Base-by-base conservation (phyloP, 2,797 vertebrate species). In the Momotus momota region DNA sequence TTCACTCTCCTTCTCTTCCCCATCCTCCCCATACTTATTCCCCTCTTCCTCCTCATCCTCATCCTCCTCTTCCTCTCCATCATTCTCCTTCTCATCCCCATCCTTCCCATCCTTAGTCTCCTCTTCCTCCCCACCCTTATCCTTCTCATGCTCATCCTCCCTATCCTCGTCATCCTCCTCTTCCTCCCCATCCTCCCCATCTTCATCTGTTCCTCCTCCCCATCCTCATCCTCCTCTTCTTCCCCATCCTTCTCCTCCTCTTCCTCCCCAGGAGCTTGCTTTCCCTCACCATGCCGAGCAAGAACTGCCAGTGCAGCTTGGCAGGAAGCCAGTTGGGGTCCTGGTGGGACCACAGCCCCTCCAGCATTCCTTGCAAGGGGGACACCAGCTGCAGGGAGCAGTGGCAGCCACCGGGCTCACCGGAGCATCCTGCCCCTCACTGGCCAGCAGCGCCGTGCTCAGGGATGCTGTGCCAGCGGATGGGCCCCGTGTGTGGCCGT, bases 291-390 rank as follows among this genome's bases (percentile, higher is more conserved):
- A 0, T 17, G 49, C 33, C 0, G 2, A 17, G 48, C 1, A 1
- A 16, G 84, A 71, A n/a, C 64, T 23, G 72, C 48, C 35, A 0
- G 0, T 25, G 33, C 14, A 19, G 26, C 12, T 57, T 27, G 60
- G 19, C 22, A 1, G 2, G 69, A 33, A 40, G 29, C 31, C 12
- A 8, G 11, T 4, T 8, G 72, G 75, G 40, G n/a, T 73, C 26
- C 27, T 0, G 4, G 3, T 2, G 49, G 29, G 49, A 40, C n/a
- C 26, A 10, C 0, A 1, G 43, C 0, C 35, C 54, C n/a, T 26
- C 25, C 0, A 1, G 43, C 0, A 5, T 35, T 14, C 35, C 1
- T 49, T 0, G 2, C 2, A n/a, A 35, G 61, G 40, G 54, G 19
- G 61, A 61, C 7, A 15, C 20, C 0, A 7, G 71, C 57, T 3